phyloP scores from a whole-genome alignment of 2,113 vertebrate genomes.

The Takifugu bimaculatus region DNA sequence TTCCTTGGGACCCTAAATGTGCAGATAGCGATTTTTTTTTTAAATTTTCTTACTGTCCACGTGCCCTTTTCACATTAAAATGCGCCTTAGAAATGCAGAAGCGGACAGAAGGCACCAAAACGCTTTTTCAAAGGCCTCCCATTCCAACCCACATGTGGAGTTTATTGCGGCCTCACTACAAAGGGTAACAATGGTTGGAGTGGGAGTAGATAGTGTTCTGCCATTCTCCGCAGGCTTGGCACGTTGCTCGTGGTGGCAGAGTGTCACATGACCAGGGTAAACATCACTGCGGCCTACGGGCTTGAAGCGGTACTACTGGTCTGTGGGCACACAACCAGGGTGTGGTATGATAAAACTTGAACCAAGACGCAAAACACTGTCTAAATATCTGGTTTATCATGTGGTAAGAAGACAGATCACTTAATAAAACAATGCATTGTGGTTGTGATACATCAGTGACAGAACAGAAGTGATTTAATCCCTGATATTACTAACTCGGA shows the following conservation, averaged over 20 bases:
- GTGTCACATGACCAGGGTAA: slow-evolving; percentile 37
- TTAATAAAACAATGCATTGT: slow-evolving; percentile 1
- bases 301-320: slow-evolving; percentile 29
- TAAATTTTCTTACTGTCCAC: no score
- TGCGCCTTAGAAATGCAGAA: not conserved
- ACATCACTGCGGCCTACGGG: slow-evolving; percentile 15
- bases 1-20: not conserved
- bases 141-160: slow-evolving; percentile 46
- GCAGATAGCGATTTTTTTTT: not conserved
- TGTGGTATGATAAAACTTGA: slow-evolving; percentile 17
- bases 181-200: slow-evolving; percentile 57
- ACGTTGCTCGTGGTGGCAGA: slow-evolving; percentile 5
- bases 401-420: slow-evolving; percentile 20
- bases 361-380: slow-evolving; percentile 13
- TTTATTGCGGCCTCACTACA: slow-evolving; percentile 52
- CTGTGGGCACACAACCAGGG: slow-evolving; percentile 45
- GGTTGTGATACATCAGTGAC: slow-evolving; percentile 19
- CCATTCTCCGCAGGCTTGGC: slow-evolving; percentile 51
- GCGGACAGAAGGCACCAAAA: slow-evolving; percentile 24
- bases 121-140: slow-evolving; percentile 43
- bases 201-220: slow-evolving; percentile 52
- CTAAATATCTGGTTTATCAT: slow-evolving; percentile 19
- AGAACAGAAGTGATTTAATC: slow-evolving; percentile 5
- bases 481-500: not conserved
- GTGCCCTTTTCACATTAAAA: slow-evolving; percentile 5